Percentiles rank a stretch among this genome's conserved stretches.
Evolutionary conservation across 1,140 invertebrate species (phyloP).

Genomic region (Drosophila teissieri): DNA sequence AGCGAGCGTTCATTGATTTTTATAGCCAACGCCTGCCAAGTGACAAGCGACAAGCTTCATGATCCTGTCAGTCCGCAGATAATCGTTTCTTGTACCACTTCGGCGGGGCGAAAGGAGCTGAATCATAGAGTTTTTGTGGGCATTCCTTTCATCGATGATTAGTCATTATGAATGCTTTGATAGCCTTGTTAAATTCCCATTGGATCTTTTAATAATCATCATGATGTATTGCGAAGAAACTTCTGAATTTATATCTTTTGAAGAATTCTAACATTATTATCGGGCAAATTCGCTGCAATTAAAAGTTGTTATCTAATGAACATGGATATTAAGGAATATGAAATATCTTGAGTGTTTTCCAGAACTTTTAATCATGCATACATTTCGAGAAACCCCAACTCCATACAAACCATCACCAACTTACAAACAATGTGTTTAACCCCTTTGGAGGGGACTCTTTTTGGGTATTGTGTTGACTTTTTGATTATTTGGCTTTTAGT

Average conservation of each 20-base stretch:
- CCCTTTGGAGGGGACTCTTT: slow-evolving; percentile 30
- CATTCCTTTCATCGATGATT: slow-evolving; percentile 5
- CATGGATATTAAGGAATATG: neutral
- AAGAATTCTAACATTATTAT: neutral
- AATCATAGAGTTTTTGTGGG: slow-evolving; percentile 32
- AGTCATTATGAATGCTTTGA: slow-evolving; percentile 4
- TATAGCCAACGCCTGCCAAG: slow-evolving; percentile 70
- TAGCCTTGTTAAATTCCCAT: neutral
- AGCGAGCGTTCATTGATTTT: slow-evolving; percentile 74
- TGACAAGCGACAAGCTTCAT: slow-evolving; percentile 48
- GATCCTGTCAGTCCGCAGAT: slow-evolving; percentile 48
- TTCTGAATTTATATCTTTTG: neutral
- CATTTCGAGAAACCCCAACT: slow-evolving; percentile 24
- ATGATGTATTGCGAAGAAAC: neutral
- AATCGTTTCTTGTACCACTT: slow-evolving; percentile 23
- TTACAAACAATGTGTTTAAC: slow-evolving; percentile 38
- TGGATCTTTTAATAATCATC: neutral
- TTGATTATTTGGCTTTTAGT: slow-evolving; percentile 82
- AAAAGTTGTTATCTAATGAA: slow-evolving; percentile 10
- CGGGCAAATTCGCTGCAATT: neutral
- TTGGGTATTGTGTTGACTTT: slow-evolving; percentile 70
- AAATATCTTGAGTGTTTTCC: slow-evolving; percentile 6
- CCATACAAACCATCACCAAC: too few relatives aligned
- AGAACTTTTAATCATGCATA: slow-evolving; percentile 26
- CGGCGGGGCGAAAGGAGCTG: slow-evolving; percentile 4